A percentile compares a stretch with the other conserved stretches of the same genome.
These are phyloP conservation scores for Emydocephalus ijimae DNA, from an alignment of 2,113 vertebrate genomes.

Conservation along the genomic window DNA sequence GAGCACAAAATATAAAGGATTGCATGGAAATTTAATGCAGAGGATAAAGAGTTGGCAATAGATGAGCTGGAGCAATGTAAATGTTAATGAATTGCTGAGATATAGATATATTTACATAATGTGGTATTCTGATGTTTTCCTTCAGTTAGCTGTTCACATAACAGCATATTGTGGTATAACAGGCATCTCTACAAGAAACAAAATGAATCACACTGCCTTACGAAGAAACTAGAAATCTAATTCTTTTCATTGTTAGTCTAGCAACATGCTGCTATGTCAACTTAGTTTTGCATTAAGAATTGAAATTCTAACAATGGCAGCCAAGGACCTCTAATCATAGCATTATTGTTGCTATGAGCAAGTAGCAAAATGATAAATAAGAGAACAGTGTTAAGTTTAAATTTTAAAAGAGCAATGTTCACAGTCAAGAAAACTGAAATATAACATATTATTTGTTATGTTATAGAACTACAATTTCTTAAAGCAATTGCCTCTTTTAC, in stretches of 20 bases:
- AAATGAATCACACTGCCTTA: background rate
- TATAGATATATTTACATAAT: background rate
- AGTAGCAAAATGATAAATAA: background rate
- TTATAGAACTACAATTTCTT: background rate
- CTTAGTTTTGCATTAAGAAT: background rate
- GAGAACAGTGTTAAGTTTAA: background rate
- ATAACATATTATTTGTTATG: too few relatives aligned
- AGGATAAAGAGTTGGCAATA: background rate
- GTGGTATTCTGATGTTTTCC: background rate
- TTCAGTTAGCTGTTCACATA: slow-evolving; percentile 1
- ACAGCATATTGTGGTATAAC: background rate
- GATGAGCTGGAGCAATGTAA: background rate
- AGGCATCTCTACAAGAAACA: background rate
- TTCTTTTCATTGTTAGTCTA: background rate
- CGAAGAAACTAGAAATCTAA: background rate
- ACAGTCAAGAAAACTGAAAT: background rate
- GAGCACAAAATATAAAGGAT: slow-evolving; percentile 9
- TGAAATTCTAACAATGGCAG: background rate
- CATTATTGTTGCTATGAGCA: background rate
- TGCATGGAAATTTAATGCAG: background rate
- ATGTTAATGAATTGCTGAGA: background rate
- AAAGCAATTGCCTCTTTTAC: background rate
- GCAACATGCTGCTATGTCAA: background rate
- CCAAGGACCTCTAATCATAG: background rate
- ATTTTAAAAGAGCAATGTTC: background rate